Conservation (phyloP, 2,797 vertebrate genomes). For the Chiloscyllium punctatum region DNA sequence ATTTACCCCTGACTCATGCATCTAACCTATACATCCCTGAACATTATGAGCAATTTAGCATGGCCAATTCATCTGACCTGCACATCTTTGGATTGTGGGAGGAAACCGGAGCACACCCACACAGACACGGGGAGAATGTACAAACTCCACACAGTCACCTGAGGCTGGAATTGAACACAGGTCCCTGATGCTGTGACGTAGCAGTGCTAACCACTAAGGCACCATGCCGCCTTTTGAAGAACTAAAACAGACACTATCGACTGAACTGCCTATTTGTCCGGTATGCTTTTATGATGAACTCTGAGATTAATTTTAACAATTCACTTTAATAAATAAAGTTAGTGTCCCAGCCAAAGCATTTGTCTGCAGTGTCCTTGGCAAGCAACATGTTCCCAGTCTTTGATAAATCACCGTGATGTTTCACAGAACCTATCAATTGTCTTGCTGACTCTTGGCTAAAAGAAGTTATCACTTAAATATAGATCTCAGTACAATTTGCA, state of each 20-base stretch:
- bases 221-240: neutral
- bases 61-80: too few relatives aligned
- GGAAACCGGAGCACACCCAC: too few relatives aligned
- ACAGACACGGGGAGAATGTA: too few relatives aligned
- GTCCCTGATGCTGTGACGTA: too few relatives aligned
- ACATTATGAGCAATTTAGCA: too few relatives aligned
- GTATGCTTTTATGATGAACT: neutral
- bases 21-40: too few relatives aligned
- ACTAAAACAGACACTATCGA: neutral
- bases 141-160: too few relatives aligned
- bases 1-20: too few relatives aligned
- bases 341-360: neutral
- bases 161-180: too few relatives aligned
- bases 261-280: neutral
- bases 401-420: neutral
- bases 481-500: slow-evolving; percentile 2
- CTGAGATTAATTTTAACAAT: slow-evolving; percentile 6
- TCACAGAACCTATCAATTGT: neutral
- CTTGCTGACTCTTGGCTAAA: neutral
- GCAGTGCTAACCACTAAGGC: too few relatives aligned
- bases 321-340: neutral
- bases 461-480: neutral
- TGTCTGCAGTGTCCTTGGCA: neutral
- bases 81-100: too few relatives aligned
- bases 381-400: neutral